Conservation (phyloP, 2,888 invertebrate species). For the Fragum sueziense region DNA sequence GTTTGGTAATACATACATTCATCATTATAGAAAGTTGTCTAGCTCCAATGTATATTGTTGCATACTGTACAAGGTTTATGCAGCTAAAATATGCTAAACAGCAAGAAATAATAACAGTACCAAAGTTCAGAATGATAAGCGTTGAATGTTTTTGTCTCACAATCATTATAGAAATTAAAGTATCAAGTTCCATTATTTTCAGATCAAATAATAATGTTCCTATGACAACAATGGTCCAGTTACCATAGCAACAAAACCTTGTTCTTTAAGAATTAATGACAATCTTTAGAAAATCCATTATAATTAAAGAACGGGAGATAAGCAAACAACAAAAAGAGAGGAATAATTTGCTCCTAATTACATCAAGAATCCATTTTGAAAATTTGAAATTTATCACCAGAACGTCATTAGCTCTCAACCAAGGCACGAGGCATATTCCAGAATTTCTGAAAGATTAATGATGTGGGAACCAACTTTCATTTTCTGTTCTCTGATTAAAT, state of each 20-base stretch:
- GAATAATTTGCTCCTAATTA: conserved; percentile 3
- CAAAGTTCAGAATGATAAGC: neutral
- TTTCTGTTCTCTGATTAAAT: conserved; percentile 5
- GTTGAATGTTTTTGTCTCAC: neutral
- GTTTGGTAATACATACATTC: too few species aligned
- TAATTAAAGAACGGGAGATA: conserved; percentile 20
- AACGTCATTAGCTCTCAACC: conserved; percentile 5
- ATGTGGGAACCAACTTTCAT: conserved; percentile 2
- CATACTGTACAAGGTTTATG: too few species aligned
- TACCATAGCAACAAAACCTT: conserved; percentile 5
- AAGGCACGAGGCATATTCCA: conserved; percentile 1
- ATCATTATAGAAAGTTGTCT: too few species aligned
- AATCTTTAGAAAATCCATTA: conserved; percentile 1
- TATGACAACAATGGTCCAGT: conserved; percentile 10
- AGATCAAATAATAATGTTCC: neutral
- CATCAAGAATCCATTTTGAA: conserved; percentile 21
- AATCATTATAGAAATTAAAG: neutral
- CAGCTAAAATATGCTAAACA: too few species aligned
- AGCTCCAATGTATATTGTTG: too few species aligned
- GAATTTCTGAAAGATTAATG: neutral
- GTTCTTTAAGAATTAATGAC: conserved; percentile 17
- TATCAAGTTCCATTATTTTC: neutral
- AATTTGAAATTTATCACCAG: conserved; percentile 14
- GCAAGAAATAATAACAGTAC: too few species aligned
- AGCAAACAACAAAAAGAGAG: conserved; percentile 16